Evolutionary conservation across 2,888 invertebrate species (phyloP).

Genomic region (Pantelozetes paolii): DNA sequence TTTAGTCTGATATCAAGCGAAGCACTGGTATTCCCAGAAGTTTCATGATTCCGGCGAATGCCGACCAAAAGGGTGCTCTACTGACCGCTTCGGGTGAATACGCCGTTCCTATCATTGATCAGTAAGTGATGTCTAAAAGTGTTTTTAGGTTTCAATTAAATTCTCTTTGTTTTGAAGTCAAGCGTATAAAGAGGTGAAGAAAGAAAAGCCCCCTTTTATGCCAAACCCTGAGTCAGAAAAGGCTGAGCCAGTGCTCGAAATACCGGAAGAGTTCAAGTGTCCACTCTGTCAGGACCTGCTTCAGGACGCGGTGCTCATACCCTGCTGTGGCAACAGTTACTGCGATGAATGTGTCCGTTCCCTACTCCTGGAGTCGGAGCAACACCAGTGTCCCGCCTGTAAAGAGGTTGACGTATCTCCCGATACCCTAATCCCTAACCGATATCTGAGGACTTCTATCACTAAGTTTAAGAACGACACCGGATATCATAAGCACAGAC

Average conservation of each 20-base stretch:
- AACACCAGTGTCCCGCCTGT: slow-evolving; percentile 91
- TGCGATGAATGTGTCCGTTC: slow-evolving; percentile 97
- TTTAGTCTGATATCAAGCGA: slow-evolving; percentile 69
- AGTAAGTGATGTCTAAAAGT: slow-evolving; percentile 59
- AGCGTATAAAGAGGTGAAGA: slow-evolving; percentile 71
- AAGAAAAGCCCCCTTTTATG: slow-evolving; percentile 64
- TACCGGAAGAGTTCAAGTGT: slow-evolving; percentile 88
- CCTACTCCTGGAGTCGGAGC: slow-evolving; percentile 82
- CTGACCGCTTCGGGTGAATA: slow-evolving; percentile 80
- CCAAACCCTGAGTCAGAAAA: slow-evolving; percentile 56
- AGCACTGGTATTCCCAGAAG: slow-evolving; percentile 96
- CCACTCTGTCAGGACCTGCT: slow-evolving; percentile 86
- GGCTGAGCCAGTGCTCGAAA: slow-evolving; percentile 55
- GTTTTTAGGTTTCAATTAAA: slow-evolving; percentile 32
- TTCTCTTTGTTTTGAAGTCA: slow-evolving; percentile 56
- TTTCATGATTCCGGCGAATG: slow-evolving; percentile 89
- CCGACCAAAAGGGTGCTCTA: slow-evolving; percentile 82
- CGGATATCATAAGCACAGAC: slow-evolving; percentile 64
- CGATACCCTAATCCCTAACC: slow-evolving; percentile 84
- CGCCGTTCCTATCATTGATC: slow-evolving; percentile 82
- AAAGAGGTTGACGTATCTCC: slow-evolving; percentile 88
- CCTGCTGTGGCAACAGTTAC: slow-evolving; percentile 96
- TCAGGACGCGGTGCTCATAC: slow-evolving; percentile 93
- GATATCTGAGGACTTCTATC: slow-evolving; percentile 82
- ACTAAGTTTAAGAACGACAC: slow-evolving; percentile 85